Evolutionary conservation across 2,113 vertebrate species (phyloP), one percentile per base, ranked within the genome.

Genomic region (Apodemus sylvaticus): DNA sequence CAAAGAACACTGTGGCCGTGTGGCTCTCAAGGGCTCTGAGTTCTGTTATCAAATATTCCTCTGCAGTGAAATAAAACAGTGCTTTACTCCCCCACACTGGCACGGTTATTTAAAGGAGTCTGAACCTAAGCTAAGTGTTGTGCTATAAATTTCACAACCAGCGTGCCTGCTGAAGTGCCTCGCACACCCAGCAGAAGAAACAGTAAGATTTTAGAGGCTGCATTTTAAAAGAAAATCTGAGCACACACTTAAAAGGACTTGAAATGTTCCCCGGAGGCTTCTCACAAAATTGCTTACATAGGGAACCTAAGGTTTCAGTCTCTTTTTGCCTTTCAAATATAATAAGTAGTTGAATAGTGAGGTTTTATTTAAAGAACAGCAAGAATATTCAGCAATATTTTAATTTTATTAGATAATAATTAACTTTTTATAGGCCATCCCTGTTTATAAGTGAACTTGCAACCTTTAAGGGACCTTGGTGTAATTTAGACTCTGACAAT

Each of bases 331-430:
- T 95, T 92, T 24, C 24, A 12, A 94, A 62, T 26, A 70, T 8
- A 48, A 51, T 34, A 34, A 90, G 26, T 4, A 96, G 39, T 26
- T 60, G 24, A 4, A 36, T 3, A 78, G 3, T 77, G 1, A 17
- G 17, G 91, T 42, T 58, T 58, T 77, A 93, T 60, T 94, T 73
- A 89, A 92, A 82, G 48, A 86, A 55, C 12, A 93, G 12, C 51
- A 8, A 82, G 36, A 90, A 87, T 70, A 7, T 12, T 87, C 19
- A 45, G 29, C 13, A 95, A 96, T 91, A 96, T 91, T 95, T 86
- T 6, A 53, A 3, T 93, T 90, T 97, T 58, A 79, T 73, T 90
- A 7, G 96, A 60, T 86, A 68, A 68, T 24, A 68, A 77, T 7
- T 1, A 64, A 39, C 82, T 4, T 89, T 78, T 97, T 55, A 53